These are phyloP conservation scores for Enteromius radiatus DNA, from an alignment of 2,797 vertebrate genomes.

Conservation along the genomic window DNA sequence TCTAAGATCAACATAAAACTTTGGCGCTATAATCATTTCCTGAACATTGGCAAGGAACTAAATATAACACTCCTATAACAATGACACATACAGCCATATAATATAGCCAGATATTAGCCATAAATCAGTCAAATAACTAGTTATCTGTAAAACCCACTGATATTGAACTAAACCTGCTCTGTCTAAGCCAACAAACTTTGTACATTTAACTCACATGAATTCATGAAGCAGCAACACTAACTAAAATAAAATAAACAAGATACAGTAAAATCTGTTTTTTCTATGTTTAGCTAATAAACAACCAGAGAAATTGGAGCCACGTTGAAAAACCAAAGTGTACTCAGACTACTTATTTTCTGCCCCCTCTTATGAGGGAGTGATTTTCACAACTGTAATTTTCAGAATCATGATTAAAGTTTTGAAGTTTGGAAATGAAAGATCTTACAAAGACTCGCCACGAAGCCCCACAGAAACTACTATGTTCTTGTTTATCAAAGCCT, in stretches of 20 bases:
- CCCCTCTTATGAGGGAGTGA: conserved; percentile 38
- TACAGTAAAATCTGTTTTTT: conserved; percentile 2
- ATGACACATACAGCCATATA: neutral
- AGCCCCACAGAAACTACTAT: conserved; percentile 15
- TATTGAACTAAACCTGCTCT: neutral
- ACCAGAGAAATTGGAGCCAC: neutral
- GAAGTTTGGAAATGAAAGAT: conserved; percentile 49
- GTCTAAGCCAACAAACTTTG: neutral
- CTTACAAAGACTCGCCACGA: conserved; percentile 15
- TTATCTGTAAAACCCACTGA: neutral
- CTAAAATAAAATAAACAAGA: conserved; percentile 32
- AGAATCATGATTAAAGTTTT: conserved; percentile 48
- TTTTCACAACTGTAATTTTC: conserved; percentile 55
- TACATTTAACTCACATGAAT: conserved; percentile 5
- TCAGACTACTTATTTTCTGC: conserved; percentile 53
- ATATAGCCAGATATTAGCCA: neutral
- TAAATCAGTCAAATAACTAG: neutral
- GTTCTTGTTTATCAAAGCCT: conserved; percentile 31
- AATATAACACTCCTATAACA: neutral
- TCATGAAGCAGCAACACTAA: conserved; percentile 21
- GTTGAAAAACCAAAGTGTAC: conserved; percentile 10
- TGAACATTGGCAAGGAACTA: conserved; percentile 1
- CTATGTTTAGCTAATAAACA: conserved; percentile 35
- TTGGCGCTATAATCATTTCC: neutral
- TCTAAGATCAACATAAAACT: neutral